A percentile compares a stretch with the other conserved stretches of the same genome.
Conservation (phyloP, 2,113 vertebrate genomes). For the Balaeniceps rex region DNA sequence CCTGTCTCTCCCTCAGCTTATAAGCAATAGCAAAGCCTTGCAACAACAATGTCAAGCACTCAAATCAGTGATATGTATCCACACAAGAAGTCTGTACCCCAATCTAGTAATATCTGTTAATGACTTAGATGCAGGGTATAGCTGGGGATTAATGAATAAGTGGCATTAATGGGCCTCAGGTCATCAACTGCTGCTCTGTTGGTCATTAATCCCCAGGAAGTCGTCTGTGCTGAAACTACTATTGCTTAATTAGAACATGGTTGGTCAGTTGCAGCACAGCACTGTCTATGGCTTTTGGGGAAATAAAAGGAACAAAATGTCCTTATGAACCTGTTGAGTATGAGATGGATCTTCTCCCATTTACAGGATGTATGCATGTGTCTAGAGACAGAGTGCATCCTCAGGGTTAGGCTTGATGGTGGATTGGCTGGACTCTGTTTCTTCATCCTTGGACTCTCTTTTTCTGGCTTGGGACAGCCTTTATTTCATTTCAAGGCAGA, state of each 20-base stretch:
- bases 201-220: constrained; percentile 59
- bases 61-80: not conserved
- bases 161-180: constrained; percentile 43
- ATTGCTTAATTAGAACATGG: constrained; percentile 27
- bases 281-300: not conserved
- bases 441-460: not conserved
- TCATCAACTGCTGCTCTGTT: constrained; percentile 35
- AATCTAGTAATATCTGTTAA: not conserved
- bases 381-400: not conserved
- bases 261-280: constrained; percentile 4
- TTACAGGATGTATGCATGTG: not conserved
- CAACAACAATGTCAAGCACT: not conserved
- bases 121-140: not conserved
- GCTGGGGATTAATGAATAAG: constrained; percentile 38
- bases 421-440: not conserved
- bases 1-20: not conserved
- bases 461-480: not conserved
- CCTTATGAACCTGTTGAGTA: not conserved
- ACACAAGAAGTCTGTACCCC: not conserved
- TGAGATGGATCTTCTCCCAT: not conserved
- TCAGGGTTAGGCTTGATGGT: not conserved
- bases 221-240: not conserved
- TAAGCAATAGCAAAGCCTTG: not conserved
- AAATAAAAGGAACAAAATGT: not conserved
- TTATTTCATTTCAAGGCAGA: not conserved